Evolutionary conservation across 2,113 vertebrate genomes (phyloP).

Genomic region (Xenopus borealis): DNA sequence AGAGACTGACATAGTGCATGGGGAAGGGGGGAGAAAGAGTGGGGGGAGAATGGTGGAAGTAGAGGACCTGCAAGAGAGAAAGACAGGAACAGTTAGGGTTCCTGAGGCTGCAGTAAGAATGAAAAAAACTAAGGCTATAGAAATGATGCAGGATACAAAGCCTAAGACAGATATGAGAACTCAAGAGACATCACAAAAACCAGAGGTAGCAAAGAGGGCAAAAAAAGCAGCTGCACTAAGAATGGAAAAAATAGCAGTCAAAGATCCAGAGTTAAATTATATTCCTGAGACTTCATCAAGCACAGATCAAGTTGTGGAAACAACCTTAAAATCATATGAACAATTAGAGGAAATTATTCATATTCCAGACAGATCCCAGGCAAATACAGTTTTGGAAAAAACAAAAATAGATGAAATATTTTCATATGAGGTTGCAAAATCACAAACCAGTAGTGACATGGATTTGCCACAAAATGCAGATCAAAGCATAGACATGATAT

Average conservation of each 20-base stretch:
- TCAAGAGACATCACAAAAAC: not conserved
- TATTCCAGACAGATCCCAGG: not conserved
- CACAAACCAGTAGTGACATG: too few relatives aligned
- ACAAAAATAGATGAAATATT: not conserved
- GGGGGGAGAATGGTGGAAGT: not conserved
- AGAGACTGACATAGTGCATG: conserved; percentile 10
- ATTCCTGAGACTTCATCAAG: not conserved
- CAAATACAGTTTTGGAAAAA: not conserved
- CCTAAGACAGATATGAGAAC: not conserved
- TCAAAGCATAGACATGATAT: not conserved
- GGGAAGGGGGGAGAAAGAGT: conserved; percentile 12
- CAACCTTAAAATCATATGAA: not conserved
- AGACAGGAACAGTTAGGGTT: not conserved
- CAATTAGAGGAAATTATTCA: not conserved
- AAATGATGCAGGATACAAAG: not conserved
- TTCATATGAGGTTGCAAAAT: not conserved
- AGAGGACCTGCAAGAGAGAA: not conserved
- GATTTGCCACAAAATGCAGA: not conserved
- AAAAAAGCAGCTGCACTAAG: conserved; percentile 5
- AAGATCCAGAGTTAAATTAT: not conserved
- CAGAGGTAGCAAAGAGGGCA: not conserved
- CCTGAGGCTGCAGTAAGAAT: not conserved
- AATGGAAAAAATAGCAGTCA: not conserved
- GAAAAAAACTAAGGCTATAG: not conserved
- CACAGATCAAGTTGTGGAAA: not conserved